Evolutionary conservation across 2,888 invertebrate species (phyloP), one percentile per base, ranked within the genome.

Genomic region (Lydus trimaculatus): DNA sequence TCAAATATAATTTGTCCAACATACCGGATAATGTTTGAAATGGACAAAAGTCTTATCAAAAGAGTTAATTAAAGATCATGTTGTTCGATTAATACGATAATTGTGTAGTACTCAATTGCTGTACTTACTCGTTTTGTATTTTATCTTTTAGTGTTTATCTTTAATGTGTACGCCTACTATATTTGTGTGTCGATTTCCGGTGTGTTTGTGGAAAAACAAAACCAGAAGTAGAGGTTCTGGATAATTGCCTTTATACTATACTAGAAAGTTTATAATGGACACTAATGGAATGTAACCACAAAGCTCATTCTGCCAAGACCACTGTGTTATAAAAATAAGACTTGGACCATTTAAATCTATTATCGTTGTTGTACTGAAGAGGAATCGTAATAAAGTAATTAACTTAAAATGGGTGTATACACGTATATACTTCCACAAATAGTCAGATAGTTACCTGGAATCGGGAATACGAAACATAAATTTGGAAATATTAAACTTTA

Each of bases 211-310:
- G 48, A 48, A 20, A 20, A 23, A 20, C 43, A 20, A 20, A 15
- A 23, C 48, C 20, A 11, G 20, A 23, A 11, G 20, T 48, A 9
- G 3, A 48, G 48, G 36, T 33, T 33, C 36, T 36, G 13, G 20
- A 48, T 48, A 48, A 48, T 20, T 48, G 48, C 48, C 48, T 48
- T 20, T 20, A 48, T 48, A 20, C 11, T 15, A 39, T 17, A 48
- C n/a, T 5, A 20, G 48, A 48, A 48, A 48, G 48, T 48, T 48
- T 48, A 48, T 48, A 48, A 20, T 48, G 48, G 48, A 48, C 20
- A 48, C 48, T 48, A 48, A 48, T 48, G 48, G 48, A 48, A 48
- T 48, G 8, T 48, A 20, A 20, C 48, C 48, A 20, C 48, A 48
- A 48, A 20, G 20, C 20, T 2, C 48, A 20, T 11, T 20, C 48